Conservation (phyloP, 2,797 vertebrate genomes). For the Echiichthys vipera region DNA sequence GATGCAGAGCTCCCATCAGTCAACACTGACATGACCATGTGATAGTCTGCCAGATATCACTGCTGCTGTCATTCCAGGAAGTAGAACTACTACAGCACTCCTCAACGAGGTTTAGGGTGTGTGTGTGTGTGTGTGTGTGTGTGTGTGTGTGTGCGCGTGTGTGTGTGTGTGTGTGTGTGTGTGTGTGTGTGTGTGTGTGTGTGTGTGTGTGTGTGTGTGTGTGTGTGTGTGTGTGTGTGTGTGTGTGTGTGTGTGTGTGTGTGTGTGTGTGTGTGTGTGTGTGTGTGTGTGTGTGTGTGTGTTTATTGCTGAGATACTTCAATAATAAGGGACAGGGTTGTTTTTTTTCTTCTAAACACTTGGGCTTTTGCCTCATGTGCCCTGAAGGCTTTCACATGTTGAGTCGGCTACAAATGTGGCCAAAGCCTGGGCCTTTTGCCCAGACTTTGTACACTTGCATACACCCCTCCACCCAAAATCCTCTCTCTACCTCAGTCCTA, state of each 20-base stretch:
- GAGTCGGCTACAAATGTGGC: constrained; percentile 62
- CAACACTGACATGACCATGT: constrained; percentile 70
- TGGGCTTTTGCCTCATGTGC: constrained; percentile 71
- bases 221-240: constrained; percentile 40
- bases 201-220: constrained; percentile 40
- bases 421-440: constrained; percentile 74
- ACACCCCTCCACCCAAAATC: constrained; percentile 38
- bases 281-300: constrained; percentile 35
- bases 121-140: constrained; percentile 43
- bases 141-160: constrained; percentile 18
- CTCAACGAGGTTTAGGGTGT: constrained; percentile 44
- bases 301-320: constrained; percentile 64
- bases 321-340: constrained; percentile 64
- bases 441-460: constrained; percentile 59
- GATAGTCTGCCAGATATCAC: constrained; percentile 78
- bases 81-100: constrained; percentile 49
- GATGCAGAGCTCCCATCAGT: constrained; percentile 72
- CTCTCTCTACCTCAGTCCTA: constrained; percentile 24
- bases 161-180: constrained; percentile 10
- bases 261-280: constrained; percentile 39
- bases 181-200: too few species aligned
- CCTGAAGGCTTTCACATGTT: constrained; percentile 79
- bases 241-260: constrained; percentile 41
- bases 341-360: constrained; percentile 51
- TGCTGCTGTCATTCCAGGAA: constrained; percentile 68